Evolutionary conservation across 2,113 vertebrate species (phyloP), one percentile per base, ranked within the genome.

Genomic region (Antennarius striatus): DNA sequence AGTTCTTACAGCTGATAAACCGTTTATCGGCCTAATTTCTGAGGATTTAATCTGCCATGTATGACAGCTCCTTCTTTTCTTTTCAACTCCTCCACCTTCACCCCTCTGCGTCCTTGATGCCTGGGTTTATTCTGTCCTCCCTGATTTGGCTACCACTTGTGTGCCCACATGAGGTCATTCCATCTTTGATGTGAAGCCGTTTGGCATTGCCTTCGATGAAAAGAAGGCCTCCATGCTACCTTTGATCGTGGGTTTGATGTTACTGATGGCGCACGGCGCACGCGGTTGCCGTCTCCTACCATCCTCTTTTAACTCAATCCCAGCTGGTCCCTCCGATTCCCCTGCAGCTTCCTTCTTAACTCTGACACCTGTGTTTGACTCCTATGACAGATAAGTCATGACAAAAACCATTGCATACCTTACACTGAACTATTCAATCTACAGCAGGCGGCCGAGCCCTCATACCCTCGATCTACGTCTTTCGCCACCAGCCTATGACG

Each of bases 181-280:
- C 4, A 36, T 66, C 70, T 88, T 89, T 80, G 68, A 86, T 76
- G 82, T 80, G 68, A 73, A 63, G 63, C 56, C 66, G 49, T 71
- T 77, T 80, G 77, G 70, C 63, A 47, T 54, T 14, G 30, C 66
- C 16, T 77, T 61, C 59, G 63, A 49, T 50, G 67, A 49, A 42
- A 11, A 63, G 71, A 46, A 74, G 57, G 56, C 39, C 46, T 73
- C 69, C 45, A 22, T 6, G 3, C 63, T 30, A 52, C 28, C 70
- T 86, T 81, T 86, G 75, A 88, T 85, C 40, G 0, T 6, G 30
- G 57, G 66, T 73, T 81, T 74, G 59, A 71, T 59, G 43, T 40
- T 52, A 48, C 36, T 65, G 80, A 84, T 75, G 57, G 59, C 70
- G 59, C 16, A 4, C 28, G 29, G 56, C 73, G 68, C 39, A 30